Conservation (phyloP, 2,888 invertebrate species). For the Rhopalosiphum nymphaeae region DNA sequence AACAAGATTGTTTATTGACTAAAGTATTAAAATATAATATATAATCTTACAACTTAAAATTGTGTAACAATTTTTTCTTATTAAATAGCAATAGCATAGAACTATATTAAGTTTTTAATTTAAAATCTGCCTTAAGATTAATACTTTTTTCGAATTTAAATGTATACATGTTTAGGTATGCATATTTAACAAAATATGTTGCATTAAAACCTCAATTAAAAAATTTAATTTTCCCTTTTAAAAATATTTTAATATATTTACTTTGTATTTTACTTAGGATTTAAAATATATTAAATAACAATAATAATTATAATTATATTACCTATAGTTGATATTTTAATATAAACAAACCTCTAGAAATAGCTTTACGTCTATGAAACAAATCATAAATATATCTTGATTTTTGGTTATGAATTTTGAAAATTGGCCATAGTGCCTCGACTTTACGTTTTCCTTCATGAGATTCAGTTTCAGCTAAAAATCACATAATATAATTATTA, state of each 20-base stretch:
- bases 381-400: slow-evolving; percentile 97
- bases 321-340: not conserved
- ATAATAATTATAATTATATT: not conserved
- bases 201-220: not conserved
- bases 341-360: slow-evolving; percentile 78
- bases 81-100: too few species aligned
- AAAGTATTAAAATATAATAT: not conserved
- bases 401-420: slow-evolving; percentile 98
- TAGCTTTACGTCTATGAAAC: slow-evolving; percentile 95
- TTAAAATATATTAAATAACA: not conserved
- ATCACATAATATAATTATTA: not conserved
- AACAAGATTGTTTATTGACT: not conserved
- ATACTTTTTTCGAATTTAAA: too few species aligned
- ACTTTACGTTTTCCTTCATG: slow-evolving; percentile 99
- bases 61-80: too few species aligned
- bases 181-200: not conserved
- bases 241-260: too few species aligned
- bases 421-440: slow-evolving; percentile 98
- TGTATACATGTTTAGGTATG: not conserved
- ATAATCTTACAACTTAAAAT: too few species aligned
- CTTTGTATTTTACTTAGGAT: too few species aligned
- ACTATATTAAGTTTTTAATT: too few species aligned
- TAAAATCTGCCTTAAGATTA: too few species aligned
- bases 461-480: slow-evolving; percentile 94
- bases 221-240: not conserved